Evolutionary conservation across 2,797 vertebrate species (phyloP).

Genomic region (Acomys russatus): DNA sequence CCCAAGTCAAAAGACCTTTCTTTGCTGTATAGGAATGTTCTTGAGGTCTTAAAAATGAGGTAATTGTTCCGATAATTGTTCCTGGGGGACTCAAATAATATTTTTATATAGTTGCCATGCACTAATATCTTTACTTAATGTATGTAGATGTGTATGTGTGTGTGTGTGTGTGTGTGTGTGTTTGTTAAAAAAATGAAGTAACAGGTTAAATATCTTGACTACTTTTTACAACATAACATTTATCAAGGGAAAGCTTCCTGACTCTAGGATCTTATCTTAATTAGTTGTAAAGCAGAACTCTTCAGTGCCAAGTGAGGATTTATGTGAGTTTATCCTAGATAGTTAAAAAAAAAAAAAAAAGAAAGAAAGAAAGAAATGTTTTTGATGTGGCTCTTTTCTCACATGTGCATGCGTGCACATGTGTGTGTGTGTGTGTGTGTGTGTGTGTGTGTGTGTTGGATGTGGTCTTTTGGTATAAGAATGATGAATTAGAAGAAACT

Average conservation of each 20-base stretch:
- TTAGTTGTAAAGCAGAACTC: constrained; percentile 49
- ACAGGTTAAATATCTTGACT: constrained; percentile 18
- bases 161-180: neutral
- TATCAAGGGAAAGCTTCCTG: constrained; percentile 22
- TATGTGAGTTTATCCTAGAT: constrained; percentile 54
- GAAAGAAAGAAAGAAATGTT: constrained; percentile 64
- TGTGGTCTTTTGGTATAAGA: constrained; percentile 23
- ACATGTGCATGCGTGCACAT: neutral
- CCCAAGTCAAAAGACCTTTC: neutral
- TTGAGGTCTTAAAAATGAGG: neutral
- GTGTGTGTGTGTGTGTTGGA: neutral
- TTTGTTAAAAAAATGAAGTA: neutral
- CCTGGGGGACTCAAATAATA: constrained; percentile 5
- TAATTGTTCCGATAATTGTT: neutral
- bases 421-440: neutral
- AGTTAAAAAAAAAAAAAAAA: constrained; percentile 66
- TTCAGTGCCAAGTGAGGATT: constrained; percentile 54
- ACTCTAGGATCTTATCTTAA: constrained; percentile 58
- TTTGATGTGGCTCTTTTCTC: constrained; percentile 66
- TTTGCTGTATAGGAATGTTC: neutral
- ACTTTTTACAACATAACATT: constrained; percentile 20
- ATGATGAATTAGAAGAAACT: constrained; percentile 65
- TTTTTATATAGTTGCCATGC: neutral
- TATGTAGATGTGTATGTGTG: neutral
- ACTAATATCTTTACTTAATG: neutral